These are phyloP conservation scores for Telenomus remus DNA, from an alignment of 1,140 invertebrate species.

Conservation along the genomic window DNA sequence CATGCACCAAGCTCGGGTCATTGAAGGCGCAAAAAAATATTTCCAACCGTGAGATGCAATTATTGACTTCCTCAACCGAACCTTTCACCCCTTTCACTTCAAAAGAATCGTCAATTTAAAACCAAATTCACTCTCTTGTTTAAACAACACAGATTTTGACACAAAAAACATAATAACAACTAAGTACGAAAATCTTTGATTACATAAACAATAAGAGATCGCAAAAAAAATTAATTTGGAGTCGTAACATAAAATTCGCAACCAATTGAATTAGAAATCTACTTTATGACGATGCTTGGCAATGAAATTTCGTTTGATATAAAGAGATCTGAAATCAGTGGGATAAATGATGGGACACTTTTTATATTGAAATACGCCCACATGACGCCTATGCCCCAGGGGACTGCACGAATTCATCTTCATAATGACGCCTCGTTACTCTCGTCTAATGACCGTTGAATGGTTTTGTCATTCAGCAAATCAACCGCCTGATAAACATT, in stretches of 20 bases:
- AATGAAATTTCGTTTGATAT: neutral
- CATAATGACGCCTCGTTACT: conserved; percentile 36
- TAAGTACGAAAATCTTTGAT: no score
- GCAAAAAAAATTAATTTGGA: no score
- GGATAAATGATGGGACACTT: conserved; percentile 53
- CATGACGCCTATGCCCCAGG: conserved; percentile 64
- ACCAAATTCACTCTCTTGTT: neutral
- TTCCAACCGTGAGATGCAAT: conserved; percentile 1
- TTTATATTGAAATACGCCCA: conserved; percentile 63
- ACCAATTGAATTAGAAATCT: neutral
- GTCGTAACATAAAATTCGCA: no score
- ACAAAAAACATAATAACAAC: no score
- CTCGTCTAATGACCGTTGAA: conserved; percentile 45
- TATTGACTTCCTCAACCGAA: conserved; percentile 2
- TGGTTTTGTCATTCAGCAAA: conserved; percentile 41
- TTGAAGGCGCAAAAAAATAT: conserved; percentile 28
- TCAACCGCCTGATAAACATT: conserved; percentile 33
- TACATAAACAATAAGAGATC: no score
- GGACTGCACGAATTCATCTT: conserved; percentile 44
- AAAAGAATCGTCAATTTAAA: neutral
- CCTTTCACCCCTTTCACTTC: neutral
- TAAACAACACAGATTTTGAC: neutral
- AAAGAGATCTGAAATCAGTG: conserved; percentile 2
- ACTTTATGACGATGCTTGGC: neutral
- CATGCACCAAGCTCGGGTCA: conserved; percentile 41